phyloP scores from a whole-genome alignment of 1,140 invertebrate species.

The Tetramorium parvispinum region DNA sequence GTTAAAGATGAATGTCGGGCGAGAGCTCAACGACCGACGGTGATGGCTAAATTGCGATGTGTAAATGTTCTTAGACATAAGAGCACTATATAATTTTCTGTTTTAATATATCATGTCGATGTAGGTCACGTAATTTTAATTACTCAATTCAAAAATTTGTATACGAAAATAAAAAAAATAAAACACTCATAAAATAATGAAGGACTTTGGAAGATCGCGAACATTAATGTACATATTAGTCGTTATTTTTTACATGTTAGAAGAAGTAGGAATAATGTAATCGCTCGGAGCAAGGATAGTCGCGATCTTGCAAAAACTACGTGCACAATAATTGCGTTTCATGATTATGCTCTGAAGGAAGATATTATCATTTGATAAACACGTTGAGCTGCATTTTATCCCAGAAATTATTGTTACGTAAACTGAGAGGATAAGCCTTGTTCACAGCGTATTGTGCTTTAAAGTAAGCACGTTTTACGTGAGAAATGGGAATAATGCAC shows the following conservation, averaged over 20 bases:
- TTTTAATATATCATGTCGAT: background rate
- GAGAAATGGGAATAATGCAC: slow-evolving; percentile 57
- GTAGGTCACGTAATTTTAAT: background rate
- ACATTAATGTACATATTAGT: background rate
- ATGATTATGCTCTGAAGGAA: slow-evolving; percentile 17
- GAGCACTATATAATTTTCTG: background rate
- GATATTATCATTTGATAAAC: slow-evolving; percentile 39
- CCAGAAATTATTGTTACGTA: slow-evolving; percentile 50
- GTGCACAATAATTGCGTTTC: background rate
- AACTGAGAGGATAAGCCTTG: slow-evolving; percentile 44
- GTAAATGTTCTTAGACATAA: background rate
- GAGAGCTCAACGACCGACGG: background rate
- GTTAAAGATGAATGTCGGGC: slow-evolving; percentile 18
- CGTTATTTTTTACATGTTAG: background rate
- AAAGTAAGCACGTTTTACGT: slow-evolving; percentile 55
- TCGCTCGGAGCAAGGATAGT: background rate
- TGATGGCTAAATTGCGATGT: slow-evolving; percentile 15
- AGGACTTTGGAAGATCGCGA: background rate
- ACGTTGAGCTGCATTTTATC: slow-evolving; percentile 41
- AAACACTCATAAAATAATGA: background rate
- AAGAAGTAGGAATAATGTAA: background rate
- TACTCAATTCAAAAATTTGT: background rate
- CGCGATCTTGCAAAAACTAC: background rate
- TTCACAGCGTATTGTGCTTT: slow-evolving; percentile 54
- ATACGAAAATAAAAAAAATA: background rate